phyloP scores from a whole-genome alignment of 2,888 invertebrate genomes.

The Melanchra persicariae region DNA sequence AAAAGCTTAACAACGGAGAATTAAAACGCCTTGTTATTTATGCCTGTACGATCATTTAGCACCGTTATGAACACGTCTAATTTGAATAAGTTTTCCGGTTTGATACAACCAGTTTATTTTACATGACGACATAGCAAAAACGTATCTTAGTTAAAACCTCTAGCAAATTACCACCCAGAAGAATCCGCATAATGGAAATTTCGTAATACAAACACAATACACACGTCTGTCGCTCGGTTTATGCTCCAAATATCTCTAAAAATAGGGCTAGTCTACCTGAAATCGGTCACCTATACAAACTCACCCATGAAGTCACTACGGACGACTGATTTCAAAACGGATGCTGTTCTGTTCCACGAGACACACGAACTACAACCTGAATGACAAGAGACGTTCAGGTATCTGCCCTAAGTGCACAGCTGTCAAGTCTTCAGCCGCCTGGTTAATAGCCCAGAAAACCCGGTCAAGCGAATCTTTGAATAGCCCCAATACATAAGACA shows the following conservation, averaged over 20 bases:
- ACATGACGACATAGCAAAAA: not conserved
- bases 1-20: constrained; percentile 32
- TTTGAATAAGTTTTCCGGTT: constrained; percentile 46
- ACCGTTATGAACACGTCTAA: constrained; percentile 44
- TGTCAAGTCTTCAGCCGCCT: constrained; percentile 76
- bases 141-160: not conserved
- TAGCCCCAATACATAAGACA: constrained; percentile 35
- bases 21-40: constrained; percentile 32
- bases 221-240: constrained; percentile 36
- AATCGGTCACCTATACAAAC: constrained; percentile 71
- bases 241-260: constrained; percentile 66
- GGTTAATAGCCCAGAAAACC: constrained; percentile 83
- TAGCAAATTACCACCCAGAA: constrained; percentile 1
- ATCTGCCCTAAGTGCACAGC: constrained; percentile 67
- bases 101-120: constrained; percentile 40
- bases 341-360: constrained; percentile 71
- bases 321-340: constrained; percentile 74
- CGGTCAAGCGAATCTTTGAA: constrained; percentile 74
- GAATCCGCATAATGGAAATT: constrained; percentile 11
- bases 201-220: constrained; percentile 40
- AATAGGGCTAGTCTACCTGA: constrained; percentile 65
- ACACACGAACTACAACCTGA: constrained; percentile 71
- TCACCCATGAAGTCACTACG: constrained; percentile 81
- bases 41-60: constrained; percentile 18
- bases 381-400: constrained; percentile 72